Percentiles rank a stretch among this genome's conserved stretches.
Evolutionary conservation across 2,797 vertebrate genomes (phyloP).

Genomic region (Kryptopterus vitreolus): DNA sequence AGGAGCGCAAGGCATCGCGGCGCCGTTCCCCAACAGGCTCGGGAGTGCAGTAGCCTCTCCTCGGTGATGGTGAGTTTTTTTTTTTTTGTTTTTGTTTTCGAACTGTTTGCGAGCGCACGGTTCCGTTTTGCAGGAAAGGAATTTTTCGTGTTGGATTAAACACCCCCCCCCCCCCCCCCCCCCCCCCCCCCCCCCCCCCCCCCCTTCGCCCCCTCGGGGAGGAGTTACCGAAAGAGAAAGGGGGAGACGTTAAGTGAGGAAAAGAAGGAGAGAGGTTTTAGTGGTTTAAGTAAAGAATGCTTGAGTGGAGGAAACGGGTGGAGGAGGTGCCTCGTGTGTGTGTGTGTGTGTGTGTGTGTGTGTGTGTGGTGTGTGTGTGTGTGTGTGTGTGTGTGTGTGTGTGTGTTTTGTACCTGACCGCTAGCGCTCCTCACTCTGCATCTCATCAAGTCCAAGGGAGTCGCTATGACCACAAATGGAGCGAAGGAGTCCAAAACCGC

Average conservation of each 20-base stretch:
- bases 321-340: neutral
- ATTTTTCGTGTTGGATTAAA: conserved; percentile 14
- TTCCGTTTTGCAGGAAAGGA: neutral
- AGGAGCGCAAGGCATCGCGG: conserved; percentile 6
- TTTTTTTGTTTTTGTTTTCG: neutral
- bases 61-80: conserved; percentile 57
- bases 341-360: neutral
- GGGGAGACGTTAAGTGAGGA: neutral
- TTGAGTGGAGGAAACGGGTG: neutral
- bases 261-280: neutral
- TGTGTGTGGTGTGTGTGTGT: conserved; percentile 5
- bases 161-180: too few relatives aligned
- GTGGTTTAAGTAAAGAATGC: conserved; percentile 8
- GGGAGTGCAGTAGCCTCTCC: conserved; percentile 46
- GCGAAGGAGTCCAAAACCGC: conserved; percentile 43
- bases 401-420: conserved; percentile 16
- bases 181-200: too few relatives aligned
- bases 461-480: conserved; percentile 52
- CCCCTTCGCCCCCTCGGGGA: neutral
- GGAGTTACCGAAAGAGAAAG: neutral
- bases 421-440: conserved; percentile 24
- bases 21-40: neutral
- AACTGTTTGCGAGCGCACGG: neutral
- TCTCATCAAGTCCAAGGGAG: conserved; percentile 36
- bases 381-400: neutral